A percentile compares a stretch with the other conserved stretches of the same genome.
Conservation (phyloP, 2,888 invertebrate genomes). For the Oeneis ivallda region DNA sequence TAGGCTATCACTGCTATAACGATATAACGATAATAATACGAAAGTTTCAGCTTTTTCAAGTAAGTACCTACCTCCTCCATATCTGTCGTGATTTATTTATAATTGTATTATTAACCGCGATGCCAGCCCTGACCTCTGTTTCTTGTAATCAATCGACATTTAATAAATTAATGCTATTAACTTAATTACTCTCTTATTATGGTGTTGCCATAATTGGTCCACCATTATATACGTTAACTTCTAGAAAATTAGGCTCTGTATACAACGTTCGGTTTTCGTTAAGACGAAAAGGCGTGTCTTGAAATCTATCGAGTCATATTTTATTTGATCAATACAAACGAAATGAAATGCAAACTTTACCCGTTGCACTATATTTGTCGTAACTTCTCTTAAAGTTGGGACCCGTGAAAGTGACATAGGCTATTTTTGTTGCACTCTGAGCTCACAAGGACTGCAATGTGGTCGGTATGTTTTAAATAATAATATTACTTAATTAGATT, state of each 20-base stretch:
- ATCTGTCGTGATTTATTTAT: slow-evolving; percentile 24
- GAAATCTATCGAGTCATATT: not conserved
- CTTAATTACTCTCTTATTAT: slow-evolving; percentile 67
- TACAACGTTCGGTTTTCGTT: slow-evolving; percentile 20
- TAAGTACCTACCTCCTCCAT: not conserved
- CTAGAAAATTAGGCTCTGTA: slow-evolving; percentile 36
- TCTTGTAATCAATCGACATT: slow-evolving; percentile 56
- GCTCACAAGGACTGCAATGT: too few species aligned
- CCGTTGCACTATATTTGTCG: too few species aligned
- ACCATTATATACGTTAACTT: slow-evolving; percentile 31
- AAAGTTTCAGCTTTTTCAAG: not conserved
- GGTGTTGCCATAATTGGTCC: slow-evolving; percentile 66
- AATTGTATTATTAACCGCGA: slow-evolving; percentile 48
- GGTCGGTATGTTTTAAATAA: too few species aligned
- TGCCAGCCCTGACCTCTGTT: slow-evolving; percentile 61
- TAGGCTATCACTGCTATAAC: too few species aligned
- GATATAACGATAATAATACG: too few species aligned
- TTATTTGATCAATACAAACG: too few species aligned
- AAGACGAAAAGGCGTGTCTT: slow-evolving; percentile 6
- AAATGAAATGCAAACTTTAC: too few species aligned
- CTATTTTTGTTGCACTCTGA: too few species aligned
- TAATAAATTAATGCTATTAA: slow-evolving; percentile 73
- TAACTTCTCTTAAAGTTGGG: too few species aligned
- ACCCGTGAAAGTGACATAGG: too few species aligned
- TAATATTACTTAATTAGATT: too few species aligned